A percentile compares a stretch with the other conserved stretches of the same genome.
Conservation (phyloP, 2,797 vertebrate species). For the Bovichtus diacanthus region DNA sequence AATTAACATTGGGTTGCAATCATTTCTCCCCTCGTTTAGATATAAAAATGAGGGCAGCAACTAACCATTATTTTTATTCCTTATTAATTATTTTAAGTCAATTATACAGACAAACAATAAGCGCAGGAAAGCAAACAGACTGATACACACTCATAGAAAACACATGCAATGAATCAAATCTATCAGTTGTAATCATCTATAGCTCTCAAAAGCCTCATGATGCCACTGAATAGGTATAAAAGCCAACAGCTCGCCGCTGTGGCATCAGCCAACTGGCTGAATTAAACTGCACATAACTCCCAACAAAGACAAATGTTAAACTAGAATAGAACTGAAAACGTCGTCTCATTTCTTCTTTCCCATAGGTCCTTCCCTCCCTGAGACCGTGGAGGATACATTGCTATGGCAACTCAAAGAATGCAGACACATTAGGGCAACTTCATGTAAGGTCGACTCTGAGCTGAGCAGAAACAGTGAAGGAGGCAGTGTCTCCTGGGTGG, state of each 20-base stretch:
- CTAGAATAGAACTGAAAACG: slow-evolving; percentile 37
- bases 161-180: neutral
- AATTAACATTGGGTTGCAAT: too few species aligned
- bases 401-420: slow-evolving; percentile 55
- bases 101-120: neutral
- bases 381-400: slow-evolving; percentile 40
- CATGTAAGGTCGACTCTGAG: slow-evolving; percentile 39
- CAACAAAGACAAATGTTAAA: slow-evolving; percentile 28
- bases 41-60: too few species aligned
- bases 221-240: neutral
- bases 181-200: neutral
- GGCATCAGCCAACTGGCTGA: slow-evolving; percentile 9
- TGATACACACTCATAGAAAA: neutral
- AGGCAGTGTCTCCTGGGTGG: neutral
- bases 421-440: slow-evolving; percentile 43
- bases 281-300: slow-evolving; percentile 11
- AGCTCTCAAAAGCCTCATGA: neutral
- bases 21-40: too few species aligned
- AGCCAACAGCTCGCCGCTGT: neutral
- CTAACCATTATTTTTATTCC: too few species aligned
- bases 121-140: neutral
- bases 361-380: slow-evolving; percentile 22
- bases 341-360: slow-evolving; percentile 18
- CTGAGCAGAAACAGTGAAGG: slow-evolving; percentile 34
- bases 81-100: neutral